Conservation (phyloP, 2,888 invertebrate species). For the Ditylenchus weischeri region DNA sequence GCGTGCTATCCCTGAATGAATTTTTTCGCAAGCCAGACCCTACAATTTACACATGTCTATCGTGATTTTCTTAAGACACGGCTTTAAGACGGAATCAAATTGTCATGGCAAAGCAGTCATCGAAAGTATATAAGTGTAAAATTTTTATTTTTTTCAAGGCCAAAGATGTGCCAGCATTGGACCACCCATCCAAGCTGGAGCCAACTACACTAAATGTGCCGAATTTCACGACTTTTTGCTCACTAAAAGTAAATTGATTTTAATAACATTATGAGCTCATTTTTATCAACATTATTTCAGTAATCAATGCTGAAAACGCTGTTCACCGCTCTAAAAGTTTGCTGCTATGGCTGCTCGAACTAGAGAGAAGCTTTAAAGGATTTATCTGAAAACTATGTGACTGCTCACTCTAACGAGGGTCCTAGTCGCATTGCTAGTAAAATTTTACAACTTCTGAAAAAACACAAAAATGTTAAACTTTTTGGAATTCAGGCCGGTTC, state of each 20-base stretch:
- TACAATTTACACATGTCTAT: too few relatives aligned
- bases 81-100: too few relatives aligned
- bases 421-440: conserved; percentile 52
- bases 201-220: conserved; percentile 71
- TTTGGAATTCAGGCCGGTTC: conserved; percentile 46
- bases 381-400: conserved; percentile 58
- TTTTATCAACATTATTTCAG: conserved; percentile 59
- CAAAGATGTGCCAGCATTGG: conserved; percentile 90
- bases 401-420: conserved; percentile 56
- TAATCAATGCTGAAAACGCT: conserved; percentile 93
- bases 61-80: too few relatives aligned
- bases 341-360: conserved; percentile 93
- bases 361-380: conserved; percentile 89
- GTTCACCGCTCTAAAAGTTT: conserved; percentile 94
- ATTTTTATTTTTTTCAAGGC: conserved; percentile 62
- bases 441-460: too few relatives aligned
- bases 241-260: conserved; percentile 68
- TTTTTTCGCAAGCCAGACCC: too few relatives aligned
- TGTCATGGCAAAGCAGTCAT: too few relatives aligned
- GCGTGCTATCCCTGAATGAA: too few relatives aligned
- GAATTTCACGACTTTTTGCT: conserved; percentile 90
- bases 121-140: too few relatives aligned
- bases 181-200: conserved; percentile 77
- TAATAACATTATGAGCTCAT: too few relatives aligned
- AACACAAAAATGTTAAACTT: not conserved